phyloP scores from a whole-genome alignment of 1,140 invertebrate species.

The Drosophila guanche region DNA sequence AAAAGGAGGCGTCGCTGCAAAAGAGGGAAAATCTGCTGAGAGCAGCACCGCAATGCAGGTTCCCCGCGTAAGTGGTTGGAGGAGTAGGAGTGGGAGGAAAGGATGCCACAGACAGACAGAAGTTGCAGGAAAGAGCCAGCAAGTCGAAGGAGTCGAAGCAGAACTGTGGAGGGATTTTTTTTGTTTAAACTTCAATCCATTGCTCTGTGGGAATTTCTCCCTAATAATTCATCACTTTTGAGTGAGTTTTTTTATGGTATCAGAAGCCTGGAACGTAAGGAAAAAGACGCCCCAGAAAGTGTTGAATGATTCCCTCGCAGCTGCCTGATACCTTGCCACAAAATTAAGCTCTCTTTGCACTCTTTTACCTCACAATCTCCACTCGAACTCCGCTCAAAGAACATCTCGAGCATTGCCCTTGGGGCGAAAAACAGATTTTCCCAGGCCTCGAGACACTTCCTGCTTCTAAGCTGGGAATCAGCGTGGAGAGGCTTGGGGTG shows the following conservation, averaged over 20 bases:
- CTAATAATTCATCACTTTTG: conserved; percentile 83
- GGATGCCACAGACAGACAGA: conserved; percentile 20
- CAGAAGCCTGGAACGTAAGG: conserved; percentile 23
- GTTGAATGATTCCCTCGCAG: not conserved
- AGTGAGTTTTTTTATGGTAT: conserved; percentile 76
- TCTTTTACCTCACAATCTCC: too few relatives aligned
- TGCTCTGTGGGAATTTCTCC: conserved; percentile 56
- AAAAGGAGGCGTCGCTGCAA: conserved; percentile 3
- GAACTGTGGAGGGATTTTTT: conserved; percentile 65
- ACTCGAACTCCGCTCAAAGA: too few relatives aligned
- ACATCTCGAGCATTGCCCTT: too few relatives aligned
- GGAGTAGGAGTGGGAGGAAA: conserved; percentile 1
- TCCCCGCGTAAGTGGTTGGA: conserved; percentile 67
- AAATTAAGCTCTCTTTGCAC: not conserved
- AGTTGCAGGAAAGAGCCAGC: conserved; percentile 37
- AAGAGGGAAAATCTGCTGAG: conserved; percentile 54
- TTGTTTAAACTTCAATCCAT: conserved; percentile 59
- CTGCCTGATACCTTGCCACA: conserved; percentile 4
- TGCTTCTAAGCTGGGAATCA: conserved; percentile 3
- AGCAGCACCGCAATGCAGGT: conserved; percentile 76
- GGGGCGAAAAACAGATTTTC: conserved; percentile 8
- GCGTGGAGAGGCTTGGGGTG: conserved; percentile 8
- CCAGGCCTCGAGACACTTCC: conserved; percentile 44
- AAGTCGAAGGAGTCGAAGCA: conserved; percentile 34
- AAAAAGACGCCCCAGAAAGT: too few relatives aligned